Base-by-base conservation (phyloP, 2,888 invertebrate genomes). In the Nymphalis c-album region DNA sequence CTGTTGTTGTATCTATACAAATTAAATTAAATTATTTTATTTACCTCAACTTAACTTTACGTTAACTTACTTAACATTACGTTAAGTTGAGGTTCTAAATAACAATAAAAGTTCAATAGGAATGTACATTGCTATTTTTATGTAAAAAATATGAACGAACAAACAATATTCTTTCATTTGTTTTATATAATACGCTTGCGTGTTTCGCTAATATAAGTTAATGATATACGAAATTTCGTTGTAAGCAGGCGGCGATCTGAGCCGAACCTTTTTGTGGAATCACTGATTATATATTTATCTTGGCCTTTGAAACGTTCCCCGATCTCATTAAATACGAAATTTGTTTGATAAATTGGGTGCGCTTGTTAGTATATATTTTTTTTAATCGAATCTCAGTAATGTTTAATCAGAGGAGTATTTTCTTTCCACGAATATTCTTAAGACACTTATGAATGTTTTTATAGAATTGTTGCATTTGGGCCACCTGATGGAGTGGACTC, bases 191-290 rank as follows among this genome's bases (percentile, higher is more conserved):
- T 78, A 74, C 10, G 7, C 71, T 78, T 74, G 79, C 79, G 73
- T 80, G 78, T 70, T 77, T 68, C 63, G 73, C 71, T 72, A 73
- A 73, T 77, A 78, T 79, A 66, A 75, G 72, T 71, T 72, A 67
- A 73, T 64, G 67, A 65, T 65, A 65, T 47, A 65, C 63, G 58
- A 58, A 71, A 60, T 63, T 63, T 68, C 64, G 53, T 51, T 68
- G 70, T 63, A 60, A 50, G 60, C 66, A 55, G 60, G 68, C 68
- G 69, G 73, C 71, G 70, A 68, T 60, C 50, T 26, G 22, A 22
- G 46, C 31, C 69, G 67, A 65, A 61, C 68, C 63, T 71, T 73
- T 73, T 73, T 70, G 67, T 63, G 61, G 50, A 53, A 31, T 60
- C 60, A 31, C 46, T 63, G 60, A 63, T 69, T 66, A 63, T 59